Evolutionary conservation across 1,140 invertebrate species (phyloP).

Genomic region (Bombyx mori): DNA sequence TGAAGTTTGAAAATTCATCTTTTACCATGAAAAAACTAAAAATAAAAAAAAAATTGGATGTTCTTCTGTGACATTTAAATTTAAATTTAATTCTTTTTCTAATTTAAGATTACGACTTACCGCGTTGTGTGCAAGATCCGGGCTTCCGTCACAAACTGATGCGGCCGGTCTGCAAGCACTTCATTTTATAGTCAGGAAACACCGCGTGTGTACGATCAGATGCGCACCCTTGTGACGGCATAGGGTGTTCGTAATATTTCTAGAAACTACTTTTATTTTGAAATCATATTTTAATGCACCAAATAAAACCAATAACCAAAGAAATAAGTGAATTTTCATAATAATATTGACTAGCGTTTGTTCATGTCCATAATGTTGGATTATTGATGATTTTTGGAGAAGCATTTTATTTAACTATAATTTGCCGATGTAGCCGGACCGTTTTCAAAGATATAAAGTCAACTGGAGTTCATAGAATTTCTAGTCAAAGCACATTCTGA

Average conservation of each 20-base stretch:
- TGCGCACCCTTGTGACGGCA: conserved; percentile 20
- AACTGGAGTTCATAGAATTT: too few relatives aligned
- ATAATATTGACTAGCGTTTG: too few relatives aligned
- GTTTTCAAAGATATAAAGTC: too few relatives aligned
- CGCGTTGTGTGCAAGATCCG: conserved; percentile 33
- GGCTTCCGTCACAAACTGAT: conserved; percentile 56
- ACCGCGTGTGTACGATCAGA: conserved; percentile 14
- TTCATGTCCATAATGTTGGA: too few relatives aligned
- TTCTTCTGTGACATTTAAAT: too few relatives aligned
- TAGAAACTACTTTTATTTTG: background rate
- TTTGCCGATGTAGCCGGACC: background rate
- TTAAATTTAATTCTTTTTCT: too few relatives aligned
- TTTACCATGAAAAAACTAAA: too few relatives aligned
- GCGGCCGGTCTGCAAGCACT: conserved; percentile 27
- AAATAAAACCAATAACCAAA: background rate
- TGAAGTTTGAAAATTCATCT: too few relatives aligned
- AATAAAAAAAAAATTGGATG: too few relatives aligned
- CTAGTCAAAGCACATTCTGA: too few relatives aligned
- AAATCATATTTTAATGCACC: background rate
- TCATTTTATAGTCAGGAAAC: conserved; percentile 55
- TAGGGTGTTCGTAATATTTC: conserved; percentile 15
- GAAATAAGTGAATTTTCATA: too few relatives aligned
- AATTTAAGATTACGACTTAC: conserved; percentile 30
- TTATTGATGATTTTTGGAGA: background rate
- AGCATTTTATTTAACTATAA: background rate